A percentile compares a stretch with the other conserved stretches of the same genome.
phyloP scores from a whole-genome alignment of 2,888 invertebrate species.

The Penaeus monodon region DNA sequence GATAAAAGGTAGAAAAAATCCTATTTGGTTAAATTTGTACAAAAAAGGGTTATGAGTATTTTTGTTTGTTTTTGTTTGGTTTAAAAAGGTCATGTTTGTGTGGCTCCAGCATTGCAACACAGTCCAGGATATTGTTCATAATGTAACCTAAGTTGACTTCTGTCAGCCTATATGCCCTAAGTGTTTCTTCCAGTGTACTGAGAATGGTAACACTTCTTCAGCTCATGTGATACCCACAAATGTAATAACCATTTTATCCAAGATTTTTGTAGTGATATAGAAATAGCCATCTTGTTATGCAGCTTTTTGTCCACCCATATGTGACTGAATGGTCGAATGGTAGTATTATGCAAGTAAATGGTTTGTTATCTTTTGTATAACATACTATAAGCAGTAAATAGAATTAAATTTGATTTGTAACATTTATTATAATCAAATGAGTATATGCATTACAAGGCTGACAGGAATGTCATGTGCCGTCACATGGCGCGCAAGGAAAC shows the following conservation, averaged over 20 bases:
- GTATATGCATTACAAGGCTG: conserved; percentile 17
- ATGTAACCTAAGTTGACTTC: conserved; percentile 42
- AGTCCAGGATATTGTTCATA: conserved; percentile 55
- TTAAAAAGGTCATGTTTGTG: conserved; percentile 26
- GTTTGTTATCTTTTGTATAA: conserved; percentile 26
- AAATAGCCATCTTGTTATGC: conserved; percentile 5
- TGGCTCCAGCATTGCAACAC: conserved; percentile 54
- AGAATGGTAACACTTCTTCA: conserved; percentile 46
- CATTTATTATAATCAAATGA: conserved; percentile 29
- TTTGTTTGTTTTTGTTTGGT: too few relatives aligned
- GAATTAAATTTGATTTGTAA: conserved; percentile 19
- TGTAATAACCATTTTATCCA: conserved; percentile 22
- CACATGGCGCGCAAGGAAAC: conserved; percentile 25
- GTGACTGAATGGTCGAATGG: conserved; percentile 32
- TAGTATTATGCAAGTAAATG: conserved; percentile 31
- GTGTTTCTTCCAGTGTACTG: conserved; percentile 45
- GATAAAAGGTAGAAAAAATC: too few relatives aligned
- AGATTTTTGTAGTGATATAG: conserved; percentile 18
- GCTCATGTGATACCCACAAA: conserved; percentile 53
- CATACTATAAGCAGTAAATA: conserved; percentile 23
- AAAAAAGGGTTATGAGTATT: too few relatives aligned
- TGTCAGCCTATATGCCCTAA: conserved; percentile 49
- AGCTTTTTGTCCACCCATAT: conserved; percentile 34
- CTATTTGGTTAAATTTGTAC: too few relatives aligned
- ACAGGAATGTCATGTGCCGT: conserved; percentile 36